Conservation (phyloP, 2,113 vertebrate genomes). For the Dolichallabes microphthalmus region DNA sequence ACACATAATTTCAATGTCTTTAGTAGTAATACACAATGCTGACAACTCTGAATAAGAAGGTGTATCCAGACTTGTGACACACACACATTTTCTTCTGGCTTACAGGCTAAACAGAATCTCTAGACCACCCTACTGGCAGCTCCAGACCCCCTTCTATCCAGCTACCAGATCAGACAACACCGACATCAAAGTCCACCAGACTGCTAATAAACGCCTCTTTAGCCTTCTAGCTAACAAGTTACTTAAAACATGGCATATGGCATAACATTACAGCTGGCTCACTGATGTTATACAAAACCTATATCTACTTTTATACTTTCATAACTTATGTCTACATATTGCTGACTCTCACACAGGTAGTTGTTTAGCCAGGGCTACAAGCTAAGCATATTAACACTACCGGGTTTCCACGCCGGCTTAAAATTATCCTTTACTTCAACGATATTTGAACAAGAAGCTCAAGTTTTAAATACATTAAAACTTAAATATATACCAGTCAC, state of each 20-base stretch:
- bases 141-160: too few species aligned
- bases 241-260: too few species aligned
- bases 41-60: too few species aligned
- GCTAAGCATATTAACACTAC: background rate
- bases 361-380: slow-evolving; percentile 1
- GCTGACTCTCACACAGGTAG: background rate
- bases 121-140: background rate
- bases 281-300: background rate
- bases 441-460: background rate
- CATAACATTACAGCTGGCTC: background rate
- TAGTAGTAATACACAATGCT: too few species aligned
- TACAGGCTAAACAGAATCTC: background rate
- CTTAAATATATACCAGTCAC: background rate
- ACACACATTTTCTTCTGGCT: background rate
- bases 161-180: background rate
- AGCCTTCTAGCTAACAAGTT: background rate
- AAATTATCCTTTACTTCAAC: background rate
- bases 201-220: background rate
- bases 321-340: background rate
- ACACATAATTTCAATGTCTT: too few species aligned
- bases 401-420: background rate
- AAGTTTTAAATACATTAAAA: background rate
- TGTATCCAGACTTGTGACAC: too few species aligned
- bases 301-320: background rate
- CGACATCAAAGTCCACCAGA: background rate